Conservation (phyloP, 92 coral and sea anemone species). For the Umimayanthus kanabou region DNA sequence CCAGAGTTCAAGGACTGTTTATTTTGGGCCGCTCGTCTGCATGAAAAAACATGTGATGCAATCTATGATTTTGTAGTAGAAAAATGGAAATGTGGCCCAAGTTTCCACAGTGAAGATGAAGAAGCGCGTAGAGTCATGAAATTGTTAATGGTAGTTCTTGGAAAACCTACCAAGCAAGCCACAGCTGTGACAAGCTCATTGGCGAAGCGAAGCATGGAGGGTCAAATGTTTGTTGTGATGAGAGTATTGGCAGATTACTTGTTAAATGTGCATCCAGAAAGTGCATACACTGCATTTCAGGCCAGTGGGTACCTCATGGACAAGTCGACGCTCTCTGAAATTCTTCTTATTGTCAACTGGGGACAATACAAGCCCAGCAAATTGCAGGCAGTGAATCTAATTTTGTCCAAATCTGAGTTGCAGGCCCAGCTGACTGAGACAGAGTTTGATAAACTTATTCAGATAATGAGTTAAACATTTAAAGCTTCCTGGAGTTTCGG, state of each 20-base stretch:
- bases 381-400: constrained; percentile 60
- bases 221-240: constrained; percentile 54
- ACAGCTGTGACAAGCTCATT: constrained; percentile 69
- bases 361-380: constrained; percentile 36
- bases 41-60: constrained; percentile 67
- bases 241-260: constrained; percentile 61
- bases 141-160: constrained; percentile 72
- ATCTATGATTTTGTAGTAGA: constrained; percentile 71
- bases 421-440: constrained; percentile 60
- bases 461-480: constrained; percentile 3
- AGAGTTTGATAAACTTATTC: constrained; percentile 58
- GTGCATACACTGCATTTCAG: constrained; percentile 63
- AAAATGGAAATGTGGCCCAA: constrained; percentile 65
- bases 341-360: constrained; percentile 47
- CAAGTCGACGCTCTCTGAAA: constrained; percentile 57
- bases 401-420: constrained; percentile 69
- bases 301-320: constrained; percentile 71
- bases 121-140: constrained; percentile 68
- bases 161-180: constrained; percentile 83
- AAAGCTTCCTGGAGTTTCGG: no score
- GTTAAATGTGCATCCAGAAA: constrained; percentile 68
- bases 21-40: constrained; percentile 67
- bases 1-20: constrained; percentile 60
- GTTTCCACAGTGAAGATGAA: constrained; percentile 59
- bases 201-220: constrained; percentile 45